A percentile compares a stretch with the other conserved stretches of the same genome.
Evolutionary conservation across 23 tunicate species (phyloP).

Genomic region (Styela clava): DNA sequence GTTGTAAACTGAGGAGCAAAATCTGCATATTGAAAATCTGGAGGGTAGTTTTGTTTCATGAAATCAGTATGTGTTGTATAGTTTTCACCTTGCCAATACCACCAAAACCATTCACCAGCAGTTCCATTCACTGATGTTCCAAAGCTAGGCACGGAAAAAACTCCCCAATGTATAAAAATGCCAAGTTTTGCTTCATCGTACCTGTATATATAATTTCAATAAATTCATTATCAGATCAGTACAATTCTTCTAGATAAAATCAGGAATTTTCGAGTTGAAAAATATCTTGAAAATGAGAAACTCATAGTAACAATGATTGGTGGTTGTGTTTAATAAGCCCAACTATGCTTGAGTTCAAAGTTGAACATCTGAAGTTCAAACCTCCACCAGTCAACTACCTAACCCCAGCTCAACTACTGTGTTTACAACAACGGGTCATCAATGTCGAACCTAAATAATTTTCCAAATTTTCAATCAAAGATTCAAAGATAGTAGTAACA

Average conservation of each 20-base stretch:
- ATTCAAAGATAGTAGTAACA: too few relatives aligned
- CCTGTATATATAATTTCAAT: conserved; percentile 27
- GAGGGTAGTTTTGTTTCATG: conserved; percentile 80
- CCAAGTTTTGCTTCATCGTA: conserved; percentile 80
- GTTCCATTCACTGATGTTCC: background rate
- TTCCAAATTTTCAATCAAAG: too few relatives aligned
- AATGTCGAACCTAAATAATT: too few relatives aligned
- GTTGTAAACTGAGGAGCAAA: conserved; percentile 84
- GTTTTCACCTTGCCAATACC: conserved; percentile 55
- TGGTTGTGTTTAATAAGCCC: too few relatives aligned
- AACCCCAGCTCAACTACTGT: too few relatives aligned
- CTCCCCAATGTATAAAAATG: conserved; percentile 86
- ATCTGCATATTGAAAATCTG: conserved; percentile 75
- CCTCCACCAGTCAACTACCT: too few relatives aligned
- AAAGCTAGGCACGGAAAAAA: conserved; percentile 53
- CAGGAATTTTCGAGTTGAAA: background rate
- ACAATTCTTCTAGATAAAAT: background rate
- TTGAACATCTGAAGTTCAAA: too few relatives aligned
- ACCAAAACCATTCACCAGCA: conserved; percentile 87
- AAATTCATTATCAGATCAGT: background rate
- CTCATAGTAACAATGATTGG: background rate
- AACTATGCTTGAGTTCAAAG: too few relatives aligned
- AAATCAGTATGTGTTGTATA: conserved; percentile 39
- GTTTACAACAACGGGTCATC: too few relatives aligned
- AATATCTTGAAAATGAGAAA: background rate